A percentile compares a stretch with the other conserved stretches of the same genome.
These are phyloP conservation scores for Mixornis gularis DNA, from an alignment of 2,113 vertebrate genomes.

Conservation along the genomic window DNA sequence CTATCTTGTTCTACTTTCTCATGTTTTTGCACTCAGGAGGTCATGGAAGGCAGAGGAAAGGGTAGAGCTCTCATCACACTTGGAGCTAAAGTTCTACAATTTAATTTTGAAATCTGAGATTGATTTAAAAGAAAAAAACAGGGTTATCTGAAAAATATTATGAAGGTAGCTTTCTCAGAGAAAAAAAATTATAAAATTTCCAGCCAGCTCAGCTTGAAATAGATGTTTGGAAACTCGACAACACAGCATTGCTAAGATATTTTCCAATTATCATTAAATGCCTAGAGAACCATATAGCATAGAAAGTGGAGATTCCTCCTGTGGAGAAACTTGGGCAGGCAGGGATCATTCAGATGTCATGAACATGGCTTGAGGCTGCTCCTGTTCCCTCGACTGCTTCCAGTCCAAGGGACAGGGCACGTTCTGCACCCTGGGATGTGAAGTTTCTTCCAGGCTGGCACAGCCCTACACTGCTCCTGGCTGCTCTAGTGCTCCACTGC, in stretches of 20 bases:
- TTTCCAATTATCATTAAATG: background rate
- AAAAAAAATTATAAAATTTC: background rate
- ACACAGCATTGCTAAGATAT: background rate
- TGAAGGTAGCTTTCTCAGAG: background rate
- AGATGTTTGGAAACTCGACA: background rate
- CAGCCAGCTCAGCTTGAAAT: background rate
- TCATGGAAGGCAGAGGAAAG: background rate
- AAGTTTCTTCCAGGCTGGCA: background rate
- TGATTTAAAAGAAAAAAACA: background rate
- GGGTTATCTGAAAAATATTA: background rate
- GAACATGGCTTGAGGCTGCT: background rate
- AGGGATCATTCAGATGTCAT: background rate
- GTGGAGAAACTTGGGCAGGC: background rate
- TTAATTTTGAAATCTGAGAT: background rate
- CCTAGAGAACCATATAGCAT: background rate
- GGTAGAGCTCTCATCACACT: background rate
- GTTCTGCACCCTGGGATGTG: background rate
- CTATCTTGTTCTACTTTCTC: background rate
- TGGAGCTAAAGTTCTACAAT: background rate
- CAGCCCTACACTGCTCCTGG: background rate
- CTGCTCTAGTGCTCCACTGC: background rate
- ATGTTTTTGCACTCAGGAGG: background rate
- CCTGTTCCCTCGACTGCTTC: accelerated
- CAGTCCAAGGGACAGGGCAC: background rate
- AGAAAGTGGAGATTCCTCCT: background rate